These are phyloP conservation scores for Tapera naevia DNA, from an alignment of 2,797 vertebrate genomes.

Conservation along the genomic window DNA sequence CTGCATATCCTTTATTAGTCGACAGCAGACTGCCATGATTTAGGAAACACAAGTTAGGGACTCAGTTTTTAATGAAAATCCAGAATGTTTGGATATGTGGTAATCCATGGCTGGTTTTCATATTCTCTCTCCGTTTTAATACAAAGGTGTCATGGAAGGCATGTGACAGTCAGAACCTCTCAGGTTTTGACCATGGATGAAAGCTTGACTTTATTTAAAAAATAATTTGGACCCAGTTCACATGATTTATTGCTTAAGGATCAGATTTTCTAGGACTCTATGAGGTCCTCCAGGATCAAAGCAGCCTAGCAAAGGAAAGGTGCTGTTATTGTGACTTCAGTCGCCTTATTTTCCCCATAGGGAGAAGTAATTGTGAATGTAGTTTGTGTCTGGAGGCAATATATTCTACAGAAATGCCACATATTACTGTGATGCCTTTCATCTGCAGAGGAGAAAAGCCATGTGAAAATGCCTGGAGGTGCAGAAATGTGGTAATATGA, in stretches of 20 bases:
- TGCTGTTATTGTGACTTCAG: background rate
- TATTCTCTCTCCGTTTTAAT: background rate
- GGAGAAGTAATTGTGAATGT: conserved; percentile 19
- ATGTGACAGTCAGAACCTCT: background rate
- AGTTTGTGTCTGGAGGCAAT: conserved; percentile 20
- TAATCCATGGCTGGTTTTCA: background rate
- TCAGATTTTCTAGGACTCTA: background rate
- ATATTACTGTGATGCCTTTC: conserved; percentile 36
- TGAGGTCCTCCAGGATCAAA: conserved; percentile 41
- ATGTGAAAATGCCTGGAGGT: conserved; percentile 33
- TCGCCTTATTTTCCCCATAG: background rate
- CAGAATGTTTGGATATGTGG: background rate
- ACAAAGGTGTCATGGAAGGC: background rate
- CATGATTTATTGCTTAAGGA: background rate
- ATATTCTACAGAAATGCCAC: conserved; percentile 10
- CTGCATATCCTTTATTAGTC: background rate
- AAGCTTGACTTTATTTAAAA: background rate
- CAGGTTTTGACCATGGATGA: background rate
- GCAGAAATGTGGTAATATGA: conserved; percentile 13
- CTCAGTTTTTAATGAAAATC: background rate
- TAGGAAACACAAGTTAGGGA: background rate
- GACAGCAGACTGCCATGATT: background rate
- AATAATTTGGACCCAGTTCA: background rate
- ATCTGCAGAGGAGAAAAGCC: conserved; percentile 6
- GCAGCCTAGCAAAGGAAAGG: background rate